These are phyloP conservation scores for Manis javanica DNA, from an alignment of 2,797 vertebrate species.

Conservation along the genomic window DNA sequence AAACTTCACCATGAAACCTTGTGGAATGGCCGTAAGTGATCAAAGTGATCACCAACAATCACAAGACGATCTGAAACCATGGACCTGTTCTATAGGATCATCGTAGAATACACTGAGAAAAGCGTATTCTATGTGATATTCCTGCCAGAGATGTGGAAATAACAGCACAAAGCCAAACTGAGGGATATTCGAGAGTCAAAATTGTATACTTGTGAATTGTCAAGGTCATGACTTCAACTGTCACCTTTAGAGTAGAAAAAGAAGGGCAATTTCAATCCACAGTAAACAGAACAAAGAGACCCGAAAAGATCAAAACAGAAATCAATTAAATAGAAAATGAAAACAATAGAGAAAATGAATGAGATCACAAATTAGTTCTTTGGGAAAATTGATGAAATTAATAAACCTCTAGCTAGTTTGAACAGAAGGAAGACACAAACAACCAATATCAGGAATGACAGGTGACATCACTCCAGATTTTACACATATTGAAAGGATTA, in stretches of 20 bases:
- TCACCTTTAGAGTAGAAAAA: neutral
- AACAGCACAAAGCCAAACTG: neutral
- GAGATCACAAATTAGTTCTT: neutral
- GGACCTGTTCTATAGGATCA: neutral
- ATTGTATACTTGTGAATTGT: neutral
- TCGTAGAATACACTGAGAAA: neutral
- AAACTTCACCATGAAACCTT: neutral
- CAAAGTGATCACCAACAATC: neutral
- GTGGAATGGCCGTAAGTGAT: neutral
- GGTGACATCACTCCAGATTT: neutral
- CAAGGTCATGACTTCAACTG: neutral
- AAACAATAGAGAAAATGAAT: neutral
- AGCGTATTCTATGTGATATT: neutral
- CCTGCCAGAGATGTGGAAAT: neutral
- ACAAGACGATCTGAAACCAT: too few species aligned
- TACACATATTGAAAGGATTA: neutral
- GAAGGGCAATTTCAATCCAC: neutral
- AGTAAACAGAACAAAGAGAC: conserved; percentile 28
- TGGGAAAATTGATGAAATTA: too few species aligned
- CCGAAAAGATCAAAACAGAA: conserved; percentile 16
- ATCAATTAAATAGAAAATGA: conserved; percentile 21
- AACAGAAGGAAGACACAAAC: neutral
- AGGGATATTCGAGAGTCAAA: neutral
- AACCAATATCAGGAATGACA: neutral
- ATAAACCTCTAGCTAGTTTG: conserved; percentile 13